These are phyloP conservation scores for Mya arenaria DNA, from an alignment of 1,140 invertebrate species.

Conservation along the genomic window DNA sequence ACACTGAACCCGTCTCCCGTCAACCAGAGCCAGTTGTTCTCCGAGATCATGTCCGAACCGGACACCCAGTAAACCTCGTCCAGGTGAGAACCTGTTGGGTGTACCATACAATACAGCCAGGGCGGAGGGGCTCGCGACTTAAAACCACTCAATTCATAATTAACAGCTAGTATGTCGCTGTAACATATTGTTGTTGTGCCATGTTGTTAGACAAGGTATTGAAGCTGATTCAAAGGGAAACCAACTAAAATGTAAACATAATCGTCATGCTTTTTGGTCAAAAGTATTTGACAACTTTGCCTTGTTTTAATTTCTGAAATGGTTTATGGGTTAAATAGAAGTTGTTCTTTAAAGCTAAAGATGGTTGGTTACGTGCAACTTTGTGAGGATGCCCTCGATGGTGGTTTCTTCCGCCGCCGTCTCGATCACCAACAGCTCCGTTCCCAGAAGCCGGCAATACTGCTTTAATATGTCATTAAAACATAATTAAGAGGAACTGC, in stretches of 20 bases:
- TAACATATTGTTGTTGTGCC: too few relatives aligned
- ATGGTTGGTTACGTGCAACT: conserved; percentile 12
- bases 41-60: conserved; percentile 24
- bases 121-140: too few relatives aligned
- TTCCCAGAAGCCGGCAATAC: conserved; percentile 9
- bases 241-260: not conserved
- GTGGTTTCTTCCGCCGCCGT: not conserved
- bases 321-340: too few relatives aligned
- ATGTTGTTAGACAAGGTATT: too few relatives aligned
- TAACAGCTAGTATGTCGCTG: too few relatives aligned
- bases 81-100: conserved; percentile 11
- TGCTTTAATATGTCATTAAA: not conserved
- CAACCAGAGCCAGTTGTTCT: conserved; percentile 31
- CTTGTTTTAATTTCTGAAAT: not conserved
- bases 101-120: too few relatives aligned
- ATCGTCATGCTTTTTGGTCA: not conserved
- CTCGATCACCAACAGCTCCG: conserved; percentile 23
- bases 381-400: conserved; percentile 10
- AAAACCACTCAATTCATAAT: too few relatives aligned
- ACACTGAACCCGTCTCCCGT: not conserved
- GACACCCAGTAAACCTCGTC: conserved; percentile 29
- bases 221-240: too few relatives aligned
- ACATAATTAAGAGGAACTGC: not conserved
- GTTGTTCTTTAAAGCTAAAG: too few relatives aligned
- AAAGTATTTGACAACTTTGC: not conserved